These are phyloP conservation scores for Chiloscyllium punctatum DNA, from an alignment of 2,797 vertebrate species.

Conservation along the genomic window DNA sequence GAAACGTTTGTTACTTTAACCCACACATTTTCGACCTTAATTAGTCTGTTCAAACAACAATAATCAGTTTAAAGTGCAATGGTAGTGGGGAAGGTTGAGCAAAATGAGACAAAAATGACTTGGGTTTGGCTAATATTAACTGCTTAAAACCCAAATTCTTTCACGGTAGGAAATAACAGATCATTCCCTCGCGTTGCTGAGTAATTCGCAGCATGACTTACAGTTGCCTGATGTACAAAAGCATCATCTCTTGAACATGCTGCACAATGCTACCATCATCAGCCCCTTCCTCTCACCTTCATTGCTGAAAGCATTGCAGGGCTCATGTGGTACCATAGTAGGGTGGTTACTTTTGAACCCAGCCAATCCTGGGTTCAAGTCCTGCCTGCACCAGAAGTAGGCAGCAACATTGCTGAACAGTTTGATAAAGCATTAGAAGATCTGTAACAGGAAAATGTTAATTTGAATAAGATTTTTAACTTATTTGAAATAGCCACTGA, in stretches of 20 bases:
- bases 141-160: not conserved
- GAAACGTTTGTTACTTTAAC: slow-evolving; percentile 21
- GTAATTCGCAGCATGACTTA: not conserved
- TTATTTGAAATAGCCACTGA: not conserved
- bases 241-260: not conserved
- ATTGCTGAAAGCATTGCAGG: too few relatives aligned
- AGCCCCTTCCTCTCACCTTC: too few relatives aligned
- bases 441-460: not conserved
- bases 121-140: not conserved
- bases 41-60: slow-evolving; percentile 22
- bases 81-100: not conserved
- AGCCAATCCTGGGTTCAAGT: too few relatives aligned
- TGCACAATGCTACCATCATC: not conserved
- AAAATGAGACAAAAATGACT: not conserved
- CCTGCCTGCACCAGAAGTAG: too few relatives aligned
- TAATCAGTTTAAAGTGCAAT: not conserved
- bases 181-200: too few relatives aligned
- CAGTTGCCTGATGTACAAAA: not conserved
- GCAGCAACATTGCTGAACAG: too few relatives aligned
- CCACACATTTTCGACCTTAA: not conserved
- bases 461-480: not conserved
- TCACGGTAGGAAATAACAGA: not conserved
- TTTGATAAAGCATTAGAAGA: not conserved
- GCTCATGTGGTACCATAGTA: too few relatives aligned
- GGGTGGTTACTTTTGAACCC: too few relatives aligned